Percentiles rank a stretch among this genome's conserved stretches.
phyloP scores from a whole-genome alignment of 1,140 invertebrate species.

The Cecropterus lyciades region DNA sequence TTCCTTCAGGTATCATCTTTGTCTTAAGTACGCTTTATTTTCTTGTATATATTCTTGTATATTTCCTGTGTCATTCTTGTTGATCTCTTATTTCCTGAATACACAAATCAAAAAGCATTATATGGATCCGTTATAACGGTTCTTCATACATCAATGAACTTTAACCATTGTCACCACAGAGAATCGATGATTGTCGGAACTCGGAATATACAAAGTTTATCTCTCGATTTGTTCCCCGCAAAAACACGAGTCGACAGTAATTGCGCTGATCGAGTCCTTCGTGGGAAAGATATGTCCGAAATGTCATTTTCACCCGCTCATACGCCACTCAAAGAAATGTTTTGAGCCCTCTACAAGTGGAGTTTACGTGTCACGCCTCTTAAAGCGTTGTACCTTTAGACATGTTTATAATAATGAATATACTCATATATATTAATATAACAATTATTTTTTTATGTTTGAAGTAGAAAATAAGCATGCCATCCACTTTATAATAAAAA shows the following conservation, averaged over 20 bases:
- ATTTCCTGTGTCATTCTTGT: too few relatives aligned
- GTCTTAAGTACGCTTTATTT: too few relatives aligned
- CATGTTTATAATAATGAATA: too few relatives aligned
- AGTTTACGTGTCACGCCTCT: conserved; percentile 17
- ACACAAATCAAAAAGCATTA: neutral
- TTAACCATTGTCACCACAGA: conserved; percentile 18
- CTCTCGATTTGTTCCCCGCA: conserved; percentile 44
- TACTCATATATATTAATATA: too few relatives aligned
- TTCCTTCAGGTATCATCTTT: too few relatives aligned
- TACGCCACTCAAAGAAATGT: conserved; percentile 48
- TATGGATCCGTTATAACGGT: conserved; percentile 2
- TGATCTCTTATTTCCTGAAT: neutral
- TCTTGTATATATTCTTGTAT: too few relatives aligned
- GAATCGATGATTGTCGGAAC: conserved; percentile 21
- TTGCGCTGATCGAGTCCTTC: conserved; percentile 60
- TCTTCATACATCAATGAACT: conserved; percentile 16
- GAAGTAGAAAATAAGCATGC: too few relatives aligned
- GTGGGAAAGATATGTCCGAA: conserved; percentile 80
- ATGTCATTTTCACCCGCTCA: conserved; percentile 77
- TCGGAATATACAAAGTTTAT: conserved; percentile 29
- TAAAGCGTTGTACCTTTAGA: neutral
- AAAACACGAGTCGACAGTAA: conserved; percentile 65
- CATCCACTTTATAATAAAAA: too few relatives aligned
- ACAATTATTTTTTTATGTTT: too few relatives aligned
- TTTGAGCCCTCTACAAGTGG: conserved; percentile 32